phyloP scores from a whole-genome alignment of 2,113 vertebrate genomes.

The Pheucticus melanocephalus region DNA sequence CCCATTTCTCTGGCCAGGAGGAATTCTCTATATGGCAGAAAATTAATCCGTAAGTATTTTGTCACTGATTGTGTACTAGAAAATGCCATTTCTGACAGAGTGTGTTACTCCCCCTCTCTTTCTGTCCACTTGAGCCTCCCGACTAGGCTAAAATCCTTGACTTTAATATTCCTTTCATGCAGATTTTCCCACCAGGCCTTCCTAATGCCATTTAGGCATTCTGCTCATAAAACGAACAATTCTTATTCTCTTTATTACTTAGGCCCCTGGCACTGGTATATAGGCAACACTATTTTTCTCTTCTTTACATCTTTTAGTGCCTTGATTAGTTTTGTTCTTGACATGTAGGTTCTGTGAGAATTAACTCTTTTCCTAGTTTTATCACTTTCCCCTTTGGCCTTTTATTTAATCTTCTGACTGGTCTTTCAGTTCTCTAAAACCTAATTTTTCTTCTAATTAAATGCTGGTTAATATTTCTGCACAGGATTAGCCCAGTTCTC shows the following conservation, averaged over 20 bases:
- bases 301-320: background rate
- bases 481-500: background rate
- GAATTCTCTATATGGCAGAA: background rate
- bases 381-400: background rate
- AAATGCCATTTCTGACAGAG: background rate
- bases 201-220: slow-evolving; percentile 32
- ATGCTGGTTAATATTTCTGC: background rate
- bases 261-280: background rate
- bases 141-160: background rate
- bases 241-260: slow-evolving; percentile 16
- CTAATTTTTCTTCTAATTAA: background rate
- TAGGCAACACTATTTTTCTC: background rate
- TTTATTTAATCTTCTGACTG: background rate
- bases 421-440: background rate
- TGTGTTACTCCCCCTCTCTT: background rate
- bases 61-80: background rate
- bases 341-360: background rate
- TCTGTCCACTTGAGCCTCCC: background rate
- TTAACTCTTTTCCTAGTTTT: background rate
- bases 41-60: background rate
- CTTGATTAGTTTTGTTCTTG: slow-evolving; percentile 24
- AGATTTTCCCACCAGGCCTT: slow-evolving; percentile 8
- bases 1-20: background rate
- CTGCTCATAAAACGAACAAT: slow-evolving; percentile 15
- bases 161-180: slow-evolving; percentile 38